Conservation (phyloP, 2,797 vertebrate genomes). For the Borostomias antarcticus region DNA sequence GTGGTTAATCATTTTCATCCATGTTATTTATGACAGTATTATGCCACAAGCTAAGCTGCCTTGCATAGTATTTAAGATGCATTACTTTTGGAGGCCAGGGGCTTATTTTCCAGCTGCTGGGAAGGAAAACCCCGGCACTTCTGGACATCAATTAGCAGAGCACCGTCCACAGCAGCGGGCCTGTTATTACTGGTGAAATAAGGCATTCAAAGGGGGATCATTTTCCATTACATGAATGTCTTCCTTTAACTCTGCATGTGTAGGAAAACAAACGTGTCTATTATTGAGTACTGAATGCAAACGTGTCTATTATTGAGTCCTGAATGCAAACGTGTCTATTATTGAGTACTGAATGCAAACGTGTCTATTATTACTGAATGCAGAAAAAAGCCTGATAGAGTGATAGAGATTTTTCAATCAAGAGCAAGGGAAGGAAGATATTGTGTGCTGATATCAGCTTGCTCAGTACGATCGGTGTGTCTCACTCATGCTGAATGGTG, state of each 20-base stretch:
- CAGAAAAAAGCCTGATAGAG: neutral
- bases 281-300: too few species aligned
- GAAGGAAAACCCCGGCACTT: slow-evolving; percentile 48
- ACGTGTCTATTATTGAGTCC: too few species aligned
- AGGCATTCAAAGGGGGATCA: slow-evolving; percentile 14
- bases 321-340: neutral
- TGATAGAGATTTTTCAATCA: too few species aligned
- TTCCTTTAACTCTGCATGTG: slow-evolving; percentile 2
- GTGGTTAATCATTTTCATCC: slow-evolving; percentile 47
- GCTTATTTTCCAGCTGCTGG: slow-evolving; percentile 34
- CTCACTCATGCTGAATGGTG: slow-evolving; percentile 20
- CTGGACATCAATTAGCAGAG: slow-evolving; percentile 49
- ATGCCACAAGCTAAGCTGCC: slow-evolving; percentile 39
- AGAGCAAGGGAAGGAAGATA: slow-evolving; percentile 9
- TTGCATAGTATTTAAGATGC: slow-evolving; percentile 49
- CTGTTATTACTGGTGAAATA: slow-evolving; percentile 35
- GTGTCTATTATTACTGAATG: neutral
- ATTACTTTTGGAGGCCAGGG: slow-evolving; percentile 36
- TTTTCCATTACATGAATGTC: slow-evolving; percentile 6
- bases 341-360: neutral
- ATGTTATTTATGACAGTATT: slow-evolving; percentile 50
- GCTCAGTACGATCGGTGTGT: slow-evolving; percentile 31
- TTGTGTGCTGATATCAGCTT: slow-evolving; percentile 6
- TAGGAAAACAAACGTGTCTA: neutral
- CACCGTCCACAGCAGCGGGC: slow-evolving; percentile 8